Conservation (phyloP, 2,797 vertebrate species). For the Apogon hyalosoma region DNA sequence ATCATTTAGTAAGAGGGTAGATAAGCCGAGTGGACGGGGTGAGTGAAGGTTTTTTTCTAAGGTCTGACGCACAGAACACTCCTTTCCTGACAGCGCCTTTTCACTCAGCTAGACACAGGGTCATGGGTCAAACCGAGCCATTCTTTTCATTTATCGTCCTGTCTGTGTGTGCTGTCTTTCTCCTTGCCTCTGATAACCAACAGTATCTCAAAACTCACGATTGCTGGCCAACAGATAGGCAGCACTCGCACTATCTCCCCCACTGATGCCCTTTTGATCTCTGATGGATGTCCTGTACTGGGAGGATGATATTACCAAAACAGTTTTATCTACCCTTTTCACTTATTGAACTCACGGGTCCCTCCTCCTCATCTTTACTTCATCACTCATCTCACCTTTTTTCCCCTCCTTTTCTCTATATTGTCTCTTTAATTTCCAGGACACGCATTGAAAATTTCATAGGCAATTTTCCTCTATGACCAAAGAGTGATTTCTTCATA, state of each 20-base stretch:
- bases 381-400: slow-evolving; percentile 41
- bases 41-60: slow-evolving; percentile 43
- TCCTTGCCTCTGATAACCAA: slow-evolving; percentile 14
- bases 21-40: slow-evolving; percentile 60
- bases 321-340: slow-evolving; percentile 37
- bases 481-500: slow-evolving; percentile 31
- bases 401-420: slow-evolving; percentile 1
- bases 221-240: slow-evolving; percentile 22
- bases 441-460: slow-evolving; percentile 29
- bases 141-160: slow-evolving; percentile 48
- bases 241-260: slow-evolving; percentile 18
- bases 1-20: slow-evolving; percentile 59
- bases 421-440: slow-evolving; percentile 32
- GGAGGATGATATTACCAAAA: slow-evolving; percentile 33
- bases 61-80: slow-evolving; percentile 61
- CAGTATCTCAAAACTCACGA: slow-evolving; percentile 20
- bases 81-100: slow-evolving; percentile 52
- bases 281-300: slow-evolving; percentile 16
- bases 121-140: slow-evolving; percentile 47
- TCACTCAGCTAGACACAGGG: slow-evolving; percentile 7
- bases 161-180: slow-evolving; percentile 40
- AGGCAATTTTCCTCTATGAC: slow-evolving; percentile 37
- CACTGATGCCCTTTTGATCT: slow-evolving; percentile 47
- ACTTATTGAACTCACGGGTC: slow-evolving; percentile 19
- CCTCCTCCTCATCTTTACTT: slow-evolving; percentile 31